Percentiles rank a stretch among this genome's conserved stretches.
These are phyloP conservation scores for Melanostoma mellinum DNA, from an alignment of 2,888 invertebrate genomes.

Conservation along the genomic window DNA sequence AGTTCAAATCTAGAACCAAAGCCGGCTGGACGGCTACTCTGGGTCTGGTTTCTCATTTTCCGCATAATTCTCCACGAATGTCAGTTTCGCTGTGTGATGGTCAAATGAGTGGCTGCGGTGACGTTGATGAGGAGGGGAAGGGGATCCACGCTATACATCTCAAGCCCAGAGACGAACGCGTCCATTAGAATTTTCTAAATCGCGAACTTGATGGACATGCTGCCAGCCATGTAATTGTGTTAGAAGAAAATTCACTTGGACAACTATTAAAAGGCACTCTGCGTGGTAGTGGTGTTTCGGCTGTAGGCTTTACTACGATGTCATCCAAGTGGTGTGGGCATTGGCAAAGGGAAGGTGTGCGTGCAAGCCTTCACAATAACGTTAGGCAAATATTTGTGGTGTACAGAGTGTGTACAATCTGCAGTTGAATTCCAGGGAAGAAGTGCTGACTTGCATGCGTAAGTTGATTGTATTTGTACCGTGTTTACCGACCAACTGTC, in stretches of 20 bases:
- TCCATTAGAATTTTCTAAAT: constrained; percentile 69
- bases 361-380: constrained; percentile 25
- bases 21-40: constrained; percentile 64
- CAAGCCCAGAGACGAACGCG: constrained; percentile 35
- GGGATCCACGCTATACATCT: not conserved
- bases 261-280: constrained; percentile 44
- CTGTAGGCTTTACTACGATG: constrained; percentile 9
- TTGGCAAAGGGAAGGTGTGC: not conserved
- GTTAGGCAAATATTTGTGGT: constrained; percentile 61
- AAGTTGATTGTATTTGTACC: constrained; percentile 27
- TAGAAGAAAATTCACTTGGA: constrained; percentile 53
- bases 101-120: constrained; percentile 53
- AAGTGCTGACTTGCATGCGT: constrained; percentile 63
- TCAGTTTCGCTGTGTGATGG: constrained; percentile 48
- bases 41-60: constrained; percentile 67
- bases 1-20: constrained; percentile 67
- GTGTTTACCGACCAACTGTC: not conserved
- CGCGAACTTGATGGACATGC: constrained; percentile 66
- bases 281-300: constrained; percentile 4
- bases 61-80: constrained; percentile 55
- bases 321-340: constrained; percentile 30
- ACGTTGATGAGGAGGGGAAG: constrained; percentile 39
- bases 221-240: constrained; percentile 61
- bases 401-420: constrained; percentile 40
- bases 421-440: constrained; percentile 55